phyloP scores from a whole-genome alignment of 2,888 invertebrate species.

The Drosophila yooni region DNA sequence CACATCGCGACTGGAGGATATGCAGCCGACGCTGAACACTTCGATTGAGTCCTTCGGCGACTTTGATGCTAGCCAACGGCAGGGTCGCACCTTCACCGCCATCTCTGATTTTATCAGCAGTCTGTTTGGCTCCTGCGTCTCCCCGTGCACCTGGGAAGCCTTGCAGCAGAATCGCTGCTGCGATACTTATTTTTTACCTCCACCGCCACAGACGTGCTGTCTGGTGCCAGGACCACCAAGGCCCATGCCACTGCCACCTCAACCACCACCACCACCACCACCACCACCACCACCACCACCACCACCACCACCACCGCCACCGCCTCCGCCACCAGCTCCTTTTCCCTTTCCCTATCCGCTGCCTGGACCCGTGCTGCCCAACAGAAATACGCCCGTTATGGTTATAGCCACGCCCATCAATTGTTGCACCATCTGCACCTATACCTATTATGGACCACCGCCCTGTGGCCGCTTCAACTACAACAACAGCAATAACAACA shows the following conservation, averaged over 20 bases:
- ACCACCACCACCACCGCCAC: conserved; percentile 23
- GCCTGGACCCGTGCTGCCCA: conserved; percentile 32
- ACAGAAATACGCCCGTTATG: conserved; percentile 51
- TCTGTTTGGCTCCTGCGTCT: conserved; percentile 61
- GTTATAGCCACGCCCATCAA: conserved; percentile 65
- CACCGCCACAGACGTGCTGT: conserved; percentile 47
- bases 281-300: conserved; percentile 22
- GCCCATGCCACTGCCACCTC: conserved; percentile 14
- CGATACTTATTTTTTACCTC: conserved; percentile 46
- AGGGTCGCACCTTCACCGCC: conserved; percentile 71
- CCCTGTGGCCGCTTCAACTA: conserved; percentile 68
- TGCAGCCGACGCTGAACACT: conserved; percentile 50
- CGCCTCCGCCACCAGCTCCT: conserved; percentile 44
- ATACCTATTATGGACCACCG: conserved; percentile 76
- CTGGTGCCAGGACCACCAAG: conserved; percentile 20
- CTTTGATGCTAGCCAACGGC: conserved; percentile 64
- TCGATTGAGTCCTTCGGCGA: conserved; percentile 70
- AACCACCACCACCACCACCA: conserved; percentile 21
- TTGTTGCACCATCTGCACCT: conserved; percentile 75
- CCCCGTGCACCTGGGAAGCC: conserved; percentile 77
- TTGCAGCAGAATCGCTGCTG: conserved; percentile 77
- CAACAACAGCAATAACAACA: conserved; percentile 21
- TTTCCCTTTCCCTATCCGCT: conserved; percentile 41
- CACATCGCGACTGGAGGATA: conserved; percentile 58
- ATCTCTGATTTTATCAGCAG: conserved; percentile 70